phyloP scores from a whole-genome alignment of 1,140 invertebrate genomes.

The Temnothorax longispinosus region DNA sequence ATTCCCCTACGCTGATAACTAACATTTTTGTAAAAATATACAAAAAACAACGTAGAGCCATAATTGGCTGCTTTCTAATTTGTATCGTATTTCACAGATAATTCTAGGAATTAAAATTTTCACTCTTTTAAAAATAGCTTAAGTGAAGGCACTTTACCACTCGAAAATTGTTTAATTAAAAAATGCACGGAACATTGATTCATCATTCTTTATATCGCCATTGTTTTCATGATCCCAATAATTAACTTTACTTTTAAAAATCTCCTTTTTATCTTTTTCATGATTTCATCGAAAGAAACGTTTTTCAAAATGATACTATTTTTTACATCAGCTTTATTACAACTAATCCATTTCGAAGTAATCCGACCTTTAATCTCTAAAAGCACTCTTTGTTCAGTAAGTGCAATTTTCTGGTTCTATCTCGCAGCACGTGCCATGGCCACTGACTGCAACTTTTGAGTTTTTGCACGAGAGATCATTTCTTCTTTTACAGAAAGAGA shows the following conservation, averaged over 20 bases:
- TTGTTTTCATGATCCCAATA: not conserved
- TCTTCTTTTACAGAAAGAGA: not conserved
- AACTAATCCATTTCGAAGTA: conserved; percentile 62
- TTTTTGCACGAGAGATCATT: conserved; percentile 1
- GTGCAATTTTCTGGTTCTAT: conserved; percentile 56
- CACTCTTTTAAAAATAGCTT: not conserved
- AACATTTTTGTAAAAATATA: not conserved
- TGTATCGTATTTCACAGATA: not conserved
- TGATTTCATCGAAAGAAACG: not conserved
- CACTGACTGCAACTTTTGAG: conserved; percentile 8
- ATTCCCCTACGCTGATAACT: not conserved
- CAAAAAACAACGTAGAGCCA: not conserved
- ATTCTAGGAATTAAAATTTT: not conserved
- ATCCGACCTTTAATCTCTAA: conserved; percentile 52
- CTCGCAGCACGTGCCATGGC: not conserved
- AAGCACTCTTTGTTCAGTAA: not conserved
- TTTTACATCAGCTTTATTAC: conserved; percentile 63
- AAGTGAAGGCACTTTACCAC: not conserved
- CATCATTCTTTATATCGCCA: conserved; percentile 2
- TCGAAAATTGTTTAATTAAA: conserved; percentile 3
- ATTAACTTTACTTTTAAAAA: conserved; percentile 46
- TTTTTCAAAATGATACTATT: conserved; percentile 29
- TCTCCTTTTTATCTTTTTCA: not conserved
- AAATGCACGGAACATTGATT: not conserved
- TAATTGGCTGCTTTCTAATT: conserved; percentile 4